Percentiles rank a stretch among this genome's conserved stretches.
phyloP scores from a whole-genome alignment of 1,140 invertebrate genomes.

The Achroia grisella region DNA sequence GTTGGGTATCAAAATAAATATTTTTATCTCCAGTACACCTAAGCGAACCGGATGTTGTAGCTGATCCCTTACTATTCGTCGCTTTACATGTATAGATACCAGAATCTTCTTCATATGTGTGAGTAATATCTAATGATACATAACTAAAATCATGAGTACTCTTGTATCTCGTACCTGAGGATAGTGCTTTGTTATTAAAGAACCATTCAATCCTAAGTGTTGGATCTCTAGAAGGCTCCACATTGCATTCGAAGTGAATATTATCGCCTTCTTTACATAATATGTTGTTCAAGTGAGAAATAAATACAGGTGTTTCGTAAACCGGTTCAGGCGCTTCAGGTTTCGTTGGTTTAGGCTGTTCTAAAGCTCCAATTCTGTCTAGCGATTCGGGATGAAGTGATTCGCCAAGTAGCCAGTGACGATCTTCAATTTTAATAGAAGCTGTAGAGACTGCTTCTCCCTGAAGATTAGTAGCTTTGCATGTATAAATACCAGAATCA shows the following conservation, averaged over 20 bases:
- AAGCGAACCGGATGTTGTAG: conserved; percentile 90
- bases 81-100: conserved; percentile 94
- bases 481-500: conserved; percentile 95
- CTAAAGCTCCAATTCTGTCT: conserved; percentile 88
- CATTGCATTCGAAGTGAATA: conserved; percentile 95
- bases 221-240: conserved; percentile 95
- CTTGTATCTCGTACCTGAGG: conserved; percentile 86
- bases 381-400: conserved; percentile 93
- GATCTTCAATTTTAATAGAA: conserved; percentile 91
- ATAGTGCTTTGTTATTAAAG: conserved; percentile 87
- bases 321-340: conserved; percentile 81
- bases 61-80: conserved; percentile 91
- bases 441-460: conserved; percentile 95
- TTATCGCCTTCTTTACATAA: conserved; percentile 92
- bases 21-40: conserved; percentile 85
- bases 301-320: conserved; percentile 91
- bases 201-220: conserved; percentile 96
- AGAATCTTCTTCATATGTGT: conserved; percentile 90
- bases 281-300: conserved; percentile 92
- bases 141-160: conserved; percentile 93
- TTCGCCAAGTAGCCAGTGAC: conserved; percentile 89
- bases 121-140: conserved; percentile 87
- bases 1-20: conserved; percentile 90
- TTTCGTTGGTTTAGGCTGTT: conserved; percentile 81
- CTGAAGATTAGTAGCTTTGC: conserved; percentile 91